Evolutionary conservation across 2,888 invertebrate species (phyloP).

Genomic region (Drosophila mimica): DNA sequence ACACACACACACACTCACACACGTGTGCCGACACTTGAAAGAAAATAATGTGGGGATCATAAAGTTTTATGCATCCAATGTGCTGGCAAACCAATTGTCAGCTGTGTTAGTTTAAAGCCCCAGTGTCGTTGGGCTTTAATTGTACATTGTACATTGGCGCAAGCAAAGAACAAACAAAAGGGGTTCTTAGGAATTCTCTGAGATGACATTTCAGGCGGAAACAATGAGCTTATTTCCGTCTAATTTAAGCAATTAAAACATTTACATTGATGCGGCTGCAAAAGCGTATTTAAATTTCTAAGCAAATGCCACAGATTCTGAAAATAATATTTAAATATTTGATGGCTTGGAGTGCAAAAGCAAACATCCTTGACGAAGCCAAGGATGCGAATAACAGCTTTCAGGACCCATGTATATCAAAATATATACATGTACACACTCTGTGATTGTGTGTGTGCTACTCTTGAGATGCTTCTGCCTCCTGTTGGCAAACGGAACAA

Average conservation of each 20-base stretch:
- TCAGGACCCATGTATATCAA: slow-evolving; percentile 19
- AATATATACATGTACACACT: slow-evolving; percentile 49
- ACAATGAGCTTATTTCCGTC: slow-evolving; percentile 36
- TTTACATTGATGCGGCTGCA: slow-evolving; percentile 30
- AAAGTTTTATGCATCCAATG: slow-evolving; percentile 70
- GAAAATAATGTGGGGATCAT: slow-evolving; percentile 64
- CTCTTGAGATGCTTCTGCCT: slow-evolving; percentile 41
- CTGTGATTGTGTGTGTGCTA: slow-evolving; percentile 27
- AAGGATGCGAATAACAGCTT: slow-evolving; percentile 33
- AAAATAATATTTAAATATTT: slow-evolving; percentile 67
- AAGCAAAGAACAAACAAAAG: neutral
- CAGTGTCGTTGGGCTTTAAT: slow-evolving; percentile 33
- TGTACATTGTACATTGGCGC: slow-evolving; percentile 28
- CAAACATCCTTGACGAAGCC: slow-evolving; percentile 21
- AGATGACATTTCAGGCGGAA: slow-evolving; percentile 26
- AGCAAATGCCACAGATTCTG: slow-evolving; percentile 38
- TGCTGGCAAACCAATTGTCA: slow-evolving; percentile 69
- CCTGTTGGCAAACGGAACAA: slow-evolving; percentile 11
- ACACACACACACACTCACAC: slow-evolving; percentile 12
- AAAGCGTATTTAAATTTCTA: slow-evolving; percentile 53
- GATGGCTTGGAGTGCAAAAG: slow-evolving; percentile 35
- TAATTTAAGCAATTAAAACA: slow-evolving; percentile 68
- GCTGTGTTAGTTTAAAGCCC: slow-evolving; percentile 56
- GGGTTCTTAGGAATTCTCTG: slow-evolving; percentile 38
- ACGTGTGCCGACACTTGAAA: slow-evolving; percentile 58